Conservation (phyloP, 1,140 invertebrate genomes). For the Scaptomyza montana region DNA sequence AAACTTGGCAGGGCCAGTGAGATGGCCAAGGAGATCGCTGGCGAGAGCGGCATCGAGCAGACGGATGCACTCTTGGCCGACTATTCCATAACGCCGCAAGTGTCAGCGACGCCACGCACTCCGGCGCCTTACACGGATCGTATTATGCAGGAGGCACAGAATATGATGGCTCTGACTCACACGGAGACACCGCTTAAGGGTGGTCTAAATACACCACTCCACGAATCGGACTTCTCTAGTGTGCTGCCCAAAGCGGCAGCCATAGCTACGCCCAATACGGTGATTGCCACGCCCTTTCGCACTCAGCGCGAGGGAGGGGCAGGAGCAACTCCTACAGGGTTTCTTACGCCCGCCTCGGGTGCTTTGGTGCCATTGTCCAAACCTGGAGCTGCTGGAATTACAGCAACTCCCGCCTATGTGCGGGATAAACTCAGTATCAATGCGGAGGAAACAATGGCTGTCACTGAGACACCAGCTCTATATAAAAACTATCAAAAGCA, state of each 20-base stretch:
- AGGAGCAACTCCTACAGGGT: slow-evolving; percentile 84
- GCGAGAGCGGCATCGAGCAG: slow-evolving; percentile 91
- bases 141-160: slow-evolving; percentile 97
- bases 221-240: slow-evolving; percentile 94
- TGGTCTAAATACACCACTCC: slow-evolving; percentile 96
- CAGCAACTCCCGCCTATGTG: slow-evolving; percentile 85
- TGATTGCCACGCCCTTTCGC: slow-evolving; percentile 95
- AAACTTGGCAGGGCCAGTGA: slow-evolving; percentile 98
- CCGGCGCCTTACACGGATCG: slow-evolving; percentile 90
- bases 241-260: slow-evolving; percentile 90
- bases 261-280: slow-evolving; percentile 96
- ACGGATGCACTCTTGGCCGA: slow-evolving; percentile 95
- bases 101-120: slow-evolving; percentile 92
- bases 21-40: slow-evolving; percentile 95
- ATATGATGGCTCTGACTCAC: slow-evolving; percentile 98
- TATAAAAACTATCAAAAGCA: slow-evolving; percentile 88
- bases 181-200: slow-evolving; percentile 99
- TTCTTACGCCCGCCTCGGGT: slow-evolving; percentile 84
- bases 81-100: slow-evolving; percentile 93
- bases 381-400: slow-evolving; percentile 23
- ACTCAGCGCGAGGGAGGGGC: slow-evolving; percentile 79
- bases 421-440: slow-evolving; percentile 98
- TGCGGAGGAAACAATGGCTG: slow-evolving; percentile 90
- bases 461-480: slow-evolving; percentile 87
- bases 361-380: slow-evolving; percentile 82